phyloP scores from a whole-genome alignment of 2,888 invertebrate species.

The Andricus curvator region DNA sequence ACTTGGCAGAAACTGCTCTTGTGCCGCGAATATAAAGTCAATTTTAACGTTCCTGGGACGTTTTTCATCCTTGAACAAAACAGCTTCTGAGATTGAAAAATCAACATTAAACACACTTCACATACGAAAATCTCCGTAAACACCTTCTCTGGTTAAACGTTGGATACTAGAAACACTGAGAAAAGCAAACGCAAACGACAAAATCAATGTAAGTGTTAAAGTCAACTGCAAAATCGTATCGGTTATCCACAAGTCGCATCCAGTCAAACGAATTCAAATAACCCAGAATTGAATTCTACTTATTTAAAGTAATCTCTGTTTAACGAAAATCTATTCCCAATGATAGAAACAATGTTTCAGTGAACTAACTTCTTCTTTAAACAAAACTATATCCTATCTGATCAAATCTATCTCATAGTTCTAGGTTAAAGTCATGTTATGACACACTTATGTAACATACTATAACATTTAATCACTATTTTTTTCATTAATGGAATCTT shows the following conservation, averaged over 20 bases:
- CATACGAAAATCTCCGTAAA: constrained; percentile 19
- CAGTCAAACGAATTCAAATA: neutral
- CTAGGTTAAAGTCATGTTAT: no score
- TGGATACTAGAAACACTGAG: constrained; percentile 3
- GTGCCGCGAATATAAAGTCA: constrained; percentile 23
- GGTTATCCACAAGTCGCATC: neutral
- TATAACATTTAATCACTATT: no score
- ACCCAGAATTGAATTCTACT: neutral
- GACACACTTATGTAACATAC: no score
- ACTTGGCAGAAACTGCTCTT: constrained; percentile 35
- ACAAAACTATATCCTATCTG: no score
- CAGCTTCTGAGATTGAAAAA: constrained; percentile 28
- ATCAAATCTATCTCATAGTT: no score
- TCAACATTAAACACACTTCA: constrained; percentile 8
- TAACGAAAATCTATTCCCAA: neutral
- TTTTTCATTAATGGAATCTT: no score
- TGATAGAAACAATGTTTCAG: no score
- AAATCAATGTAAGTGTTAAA: neutral
- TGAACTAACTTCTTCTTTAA: no score
- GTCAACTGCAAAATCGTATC: constrained; percentile 6
- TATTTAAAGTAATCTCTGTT: constrained; percentile 1
- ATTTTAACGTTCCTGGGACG: constrained; percentile 1
- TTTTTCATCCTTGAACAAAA: constrained; percentile 35
- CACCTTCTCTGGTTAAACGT: constrained; percentile 12
- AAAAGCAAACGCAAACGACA: neutral